A percentile compares a stretch with the other conserved stretches of the same genome.
These are phyloP conservation scores for Coptodon rendalli DNA, from an alignment of 2,113 vertebrate species.

Conservation along the genomic window DNA sequence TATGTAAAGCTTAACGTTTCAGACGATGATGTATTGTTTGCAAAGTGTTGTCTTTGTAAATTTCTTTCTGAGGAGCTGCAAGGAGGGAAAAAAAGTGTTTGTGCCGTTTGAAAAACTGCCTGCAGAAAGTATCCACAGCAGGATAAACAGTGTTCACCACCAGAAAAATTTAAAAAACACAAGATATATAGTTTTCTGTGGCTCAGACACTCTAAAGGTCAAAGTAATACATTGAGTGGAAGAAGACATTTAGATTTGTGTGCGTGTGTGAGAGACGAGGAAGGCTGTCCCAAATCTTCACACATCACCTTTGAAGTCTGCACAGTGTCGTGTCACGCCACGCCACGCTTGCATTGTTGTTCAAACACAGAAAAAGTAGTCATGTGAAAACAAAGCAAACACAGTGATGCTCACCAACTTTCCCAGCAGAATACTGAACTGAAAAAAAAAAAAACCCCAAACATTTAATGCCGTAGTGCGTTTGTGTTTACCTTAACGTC, in stretches of 20 bases:
- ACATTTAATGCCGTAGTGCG: not conserved
- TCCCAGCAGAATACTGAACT: fast-evolving
- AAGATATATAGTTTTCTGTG: not conserved
- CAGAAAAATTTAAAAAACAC: fast-evolving
- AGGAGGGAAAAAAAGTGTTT: not conserved
- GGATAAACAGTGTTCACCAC: not conserved
- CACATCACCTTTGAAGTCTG: not conserved
- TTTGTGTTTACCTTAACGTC: not conserved
- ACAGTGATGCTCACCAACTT: not conserved
- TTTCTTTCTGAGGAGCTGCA: not conserved
- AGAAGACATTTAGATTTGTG: not conserved
- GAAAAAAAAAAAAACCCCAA: fast-evolving
- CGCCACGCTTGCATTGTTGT: not conserved
- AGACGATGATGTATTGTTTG: not conserved
- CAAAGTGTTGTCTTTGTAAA: not conserved
- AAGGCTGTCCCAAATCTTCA: not conserved
- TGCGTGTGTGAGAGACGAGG: fast-evolving
- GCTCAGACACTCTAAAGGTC: not conserved
- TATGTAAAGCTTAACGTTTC: not conserved
- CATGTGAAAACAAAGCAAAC: not conserved
- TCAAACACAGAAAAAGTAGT: not conserved
- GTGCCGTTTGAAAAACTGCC: not conserved
- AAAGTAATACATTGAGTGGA: not conserved
- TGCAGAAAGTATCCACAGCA: not conserved
- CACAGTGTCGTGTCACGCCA: not conserved